Base-by-base conservation (phyloP, 2,888 invertebrate species). In the Erpobdella octoculata region DNA sequence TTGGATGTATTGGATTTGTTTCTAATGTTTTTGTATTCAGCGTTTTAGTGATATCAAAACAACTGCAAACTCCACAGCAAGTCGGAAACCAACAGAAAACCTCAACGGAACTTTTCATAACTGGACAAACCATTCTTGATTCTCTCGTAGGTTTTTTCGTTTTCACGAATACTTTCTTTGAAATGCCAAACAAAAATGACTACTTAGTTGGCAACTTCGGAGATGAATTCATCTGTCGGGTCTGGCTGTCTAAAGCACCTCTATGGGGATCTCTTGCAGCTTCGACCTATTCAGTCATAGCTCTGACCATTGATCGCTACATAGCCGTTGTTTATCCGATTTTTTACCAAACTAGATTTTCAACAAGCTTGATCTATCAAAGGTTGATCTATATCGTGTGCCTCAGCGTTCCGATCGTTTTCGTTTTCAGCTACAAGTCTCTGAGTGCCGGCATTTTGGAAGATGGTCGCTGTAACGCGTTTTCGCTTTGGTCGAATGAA, bases 261-360 rank as follows among this genome's bases (percentile, higher is more conserved):
- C 53, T 25, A 8, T 53, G 53, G 53, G 28, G 53, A 25, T 53
- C 28, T 28, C 28, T 53, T 21, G 53, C 28, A 6, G 21, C 53
- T 53, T 53, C 53, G 28, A 53, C 53, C 6, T 53, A 53, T 12
- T 53, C 53, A 53, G 53, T 53, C 28, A 21, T 53, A 8, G 53
- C 53, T 53, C 8, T 53, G 53, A 53, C 53, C 1, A 28, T 53
- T 5, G 53, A 53, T 15, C 53, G 53, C 15, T 53, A 25, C 18
- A 53, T 53, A 12, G 53, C 53, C 6, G 53, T 53, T 21, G 53
- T 53, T 53, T 53, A 53, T 53, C 53, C 53, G 28, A 53, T 53
- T 12, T 53, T 53, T 53, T 53, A 53, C 28, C 53, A 53, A 9
- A 53, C 53, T 21, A 53, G 28, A 53, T 53, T 53, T 28, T 53